Percentiles rank a stretch among this genome's conserved stretches.
Conservation (phyloP, 1,140 invertebrate species). For the Alviniconcha marisindica region DNA sequence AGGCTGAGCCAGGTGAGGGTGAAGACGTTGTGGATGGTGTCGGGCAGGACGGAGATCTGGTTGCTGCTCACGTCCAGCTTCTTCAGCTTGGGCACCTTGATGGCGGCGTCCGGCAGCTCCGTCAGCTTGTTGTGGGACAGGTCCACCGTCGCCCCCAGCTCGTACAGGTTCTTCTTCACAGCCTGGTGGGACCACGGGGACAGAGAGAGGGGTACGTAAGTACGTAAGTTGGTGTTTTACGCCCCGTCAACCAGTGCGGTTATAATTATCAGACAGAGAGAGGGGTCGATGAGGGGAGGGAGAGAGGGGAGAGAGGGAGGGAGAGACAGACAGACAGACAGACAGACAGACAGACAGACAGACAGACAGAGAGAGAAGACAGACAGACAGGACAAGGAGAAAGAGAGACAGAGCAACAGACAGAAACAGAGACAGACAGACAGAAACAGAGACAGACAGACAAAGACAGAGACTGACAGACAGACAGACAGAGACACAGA, state of each 20-base stretch:
- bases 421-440: background rate
- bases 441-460: too few relatives aligned
- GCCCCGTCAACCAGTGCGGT: too few relatives aligned
- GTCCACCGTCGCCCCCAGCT: constrained; percentile 62
- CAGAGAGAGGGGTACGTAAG: too few relatives aligned
- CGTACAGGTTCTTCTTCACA: constrained; percentile 71
- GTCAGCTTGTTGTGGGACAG: constrained; percentile 67
- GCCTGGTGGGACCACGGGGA: constrained; percentile 22
- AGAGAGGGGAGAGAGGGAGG: background rate
- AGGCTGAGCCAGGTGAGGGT: constrained; percentile 67
- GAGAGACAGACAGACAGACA: background rate
- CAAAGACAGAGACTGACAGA: too few relatives aligned
- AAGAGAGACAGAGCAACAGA: background rate
- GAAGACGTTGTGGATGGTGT: constrained; percentile 65
- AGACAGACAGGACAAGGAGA: background rate
- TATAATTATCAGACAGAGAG: background rate
- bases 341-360: background rate
- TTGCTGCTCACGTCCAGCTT: constrained; percentile 68
- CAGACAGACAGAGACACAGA: background rate
- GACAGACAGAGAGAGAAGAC: background rate
- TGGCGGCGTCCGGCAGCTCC: constrained; percentile 65
- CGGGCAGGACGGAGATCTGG: constrained; percentile 61
- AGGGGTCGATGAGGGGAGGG: background rate
- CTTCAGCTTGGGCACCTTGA: constrained; percentile 65
- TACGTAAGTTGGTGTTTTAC: too few relatives aligned